Base-by-base conservation (phyloP, 2,113 vertebrate species). In the Nothocercus julius region DNA sequence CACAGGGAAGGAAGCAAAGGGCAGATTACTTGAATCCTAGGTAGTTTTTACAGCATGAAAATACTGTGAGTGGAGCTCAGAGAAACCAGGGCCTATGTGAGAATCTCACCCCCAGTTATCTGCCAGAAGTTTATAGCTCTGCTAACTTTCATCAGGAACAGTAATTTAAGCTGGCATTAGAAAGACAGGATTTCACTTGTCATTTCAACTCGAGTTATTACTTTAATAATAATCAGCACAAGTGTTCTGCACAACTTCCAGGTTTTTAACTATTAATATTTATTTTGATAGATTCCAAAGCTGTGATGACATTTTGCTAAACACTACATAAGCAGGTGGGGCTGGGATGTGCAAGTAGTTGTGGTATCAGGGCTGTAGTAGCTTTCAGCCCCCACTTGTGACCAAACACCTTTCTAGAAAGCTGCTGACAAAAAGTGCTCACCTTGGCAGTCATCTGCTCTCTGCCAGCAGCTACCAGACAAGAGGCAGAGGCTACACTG, bases 181-280 rank as follows among this genome's bases (percentile, higher is more conserved):
- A 80, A 59, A 81, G 72, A 40, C 9, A 25, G 3, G 7, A 19
- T 87, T 85, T 85, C 4, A 59, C 68, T 59, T 85, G 49, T 80
- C 67, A 80, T 91, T 85, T 68, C 79, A 75, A 91, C 89, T 89
- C n/a, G 79, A 62, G 5, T 49, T 75, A 10, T 32, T 82, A 21
- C 58, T 84, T 54, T 92, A 77, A 82, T 67, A n/a, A 40, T 24
- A 82, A 44, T 19, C 44, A 89, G 19, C 58, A 74, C 36, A 54
- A 54, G 27, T 16, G 8, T 74, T 56, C 44, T 69, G 11, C 40
- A 36, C 17, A 80, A 3, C 40, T 66, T 92, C 24, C 21, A 22
- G 24, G 64, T 76, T 94, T 85, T 77, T 28, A 66, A 2, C 38
- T 76, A 15, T 76, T 62, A 45, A 2, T 32, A 45, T 17, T 36